Conservation (phyloP, 1,140 invertebrate species). For the Bicyclus anynana region DNA sequence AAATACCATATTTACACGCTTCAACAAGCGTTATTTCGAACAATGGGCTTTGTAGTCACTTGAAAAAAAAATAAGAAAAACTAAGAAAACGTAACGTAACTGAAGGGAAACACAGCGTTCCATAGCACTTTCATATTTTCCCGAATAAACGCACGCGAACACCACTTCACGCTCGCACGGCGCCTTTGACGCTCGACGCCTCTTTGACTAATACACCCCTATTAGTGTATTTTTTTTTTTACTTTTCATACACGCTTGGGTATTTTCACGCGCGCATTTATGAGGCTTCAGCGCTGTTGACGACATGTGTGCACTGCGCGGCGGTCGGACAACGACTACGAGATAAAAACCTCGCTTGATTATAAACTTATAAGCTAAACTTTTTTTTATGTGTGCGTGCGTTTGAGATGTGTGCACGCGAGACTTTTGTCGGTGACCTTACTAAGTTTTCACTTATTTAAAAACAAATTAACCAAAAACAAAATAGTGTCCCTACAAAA, state of each 20-base stretch:
- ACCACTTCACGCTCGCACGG: constrained; percentile 47
- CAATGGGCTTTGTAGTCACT: constrained; percentile 72
- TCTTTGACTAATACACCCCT: constrained; percentile 35
- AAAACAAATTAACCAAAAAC: neutral
- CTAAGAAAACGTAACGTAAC: constrained; percentile 49
- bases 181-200: constrained; percentile 41
- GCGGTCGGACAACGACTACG: constrained; percentile 68
- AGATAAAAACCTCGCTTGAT: constrained; percentile 74
- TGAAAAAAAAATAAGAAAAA: constrained; percentile 60
- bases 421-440: constrained; percentile 47
- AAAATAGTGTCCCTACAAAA: neutral
- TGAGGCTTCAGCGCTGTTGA: constrained; percentile 44
- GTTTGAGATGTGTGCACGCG: constrained; percentile 43
- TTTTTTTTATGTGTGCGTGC: constrained; percentile 68
- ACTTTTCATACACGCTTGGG: constrained; percentile 45
- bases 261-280: constrained; percentile 59
- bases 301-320: constrained; percentile 64
- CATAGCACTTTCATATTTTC: constrained; percentile 72
- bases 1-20: constrained; percentile 64
- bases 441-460: constrained; percentile 52
- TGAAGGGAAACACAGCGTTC: constrained; percentile 60
- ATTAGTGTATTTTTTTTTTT: constrained; percentile 32
- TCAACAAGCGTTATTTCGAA: constrained; percentile 47
- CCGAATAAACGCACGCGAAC: constrained; percentile 49
- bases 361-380: constrained; percentile 76